Percentiles rank a stretch among this genome's conserved stretches.
Evolutionary conservation across 2,797 vertebrate genomes (phyloP).

Genomic region (Eremophila alpestris): DNA sequence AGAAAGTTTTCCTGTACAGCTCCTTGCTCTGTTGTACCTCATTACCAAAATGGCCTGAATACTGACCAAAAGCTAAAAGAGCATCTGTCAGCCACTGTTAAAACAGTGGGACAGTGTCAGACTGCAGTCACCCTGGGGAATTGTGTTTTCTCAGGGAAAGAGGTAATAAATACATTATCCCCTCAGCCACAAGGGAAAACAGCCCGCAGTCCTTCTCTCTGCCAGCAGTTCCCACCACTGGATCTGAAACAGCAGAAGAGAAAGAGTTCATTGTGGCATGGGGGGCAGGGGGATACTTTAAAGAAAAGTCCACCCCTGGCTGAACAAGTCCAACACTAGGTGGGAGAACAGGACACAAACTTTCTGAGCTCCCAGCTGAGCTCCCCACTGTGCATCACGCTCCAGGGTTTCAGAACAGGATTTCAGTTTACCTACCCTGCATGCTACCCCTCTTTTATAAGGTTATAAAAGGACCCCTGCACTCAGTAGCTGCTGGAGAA

Average conservation of each 20-base stretch:
- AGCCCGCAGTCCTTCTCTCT: not conserved
- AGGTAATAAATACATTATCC: slow-evolving; percentile 1
- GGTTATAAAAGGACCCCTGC: not conserved
- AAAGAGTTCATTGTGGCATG: not conserved
- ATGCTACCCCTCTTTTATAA: not conserved
- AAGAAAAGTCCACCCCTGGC: not conserved
- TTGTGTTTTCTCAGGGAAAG: not conserved
- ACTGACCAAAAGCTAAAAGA: not conserved
- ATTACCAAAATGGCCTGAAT: not conserved
- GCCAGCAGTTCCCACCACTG: not conserved
- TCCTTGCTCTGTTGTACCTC: not conserved
- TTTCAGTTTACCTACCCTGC: not conserved
- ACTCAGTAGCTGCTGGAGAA: not conserved
- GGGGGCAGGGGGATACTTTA: not conserved
- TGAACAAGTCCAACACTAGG: not conserved
- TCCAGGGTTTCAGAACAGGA: not conserved
- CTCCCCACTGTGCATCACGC: not conserved
- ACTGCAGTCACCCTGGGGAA: not conserved
- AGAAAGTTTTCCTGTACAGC: not conserved
- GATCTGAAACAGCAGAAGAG: not conserved
- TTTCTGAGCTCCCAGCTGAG: not conserved
- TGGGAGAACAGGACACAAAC: not conserved
- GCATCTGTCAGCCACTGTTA: not conserved
- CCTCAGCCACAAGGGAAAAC: not conserved
- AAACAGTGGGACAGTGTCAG: not conserved